These are phyloP conservation scores for Xenops minutus DNA, from an alignment of 2,797 vertebrate species.

Conservation along the genomic window DNA sequence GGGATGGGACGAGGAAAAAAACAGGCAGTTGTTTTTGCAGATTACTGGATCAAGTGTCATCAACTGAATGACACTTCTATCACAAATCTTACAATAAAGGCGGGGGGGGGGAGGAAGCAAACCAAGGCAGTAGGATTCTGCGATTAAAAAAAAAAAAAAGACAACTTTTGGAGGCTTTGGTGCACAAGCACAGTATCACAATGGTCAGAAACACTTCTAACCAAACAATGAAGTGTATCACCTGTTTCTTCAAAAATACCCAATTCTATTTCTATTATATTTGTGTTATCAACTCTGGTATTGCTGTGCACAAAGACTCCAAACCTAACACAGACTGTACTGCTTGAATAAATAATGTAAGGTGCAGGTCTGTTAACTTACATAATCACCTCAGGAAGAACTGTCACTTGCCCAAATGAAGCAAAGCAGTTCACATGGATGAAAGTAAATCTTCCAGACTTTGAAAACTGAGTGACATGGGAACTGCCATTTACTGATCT, in stretches of 20 bases:
- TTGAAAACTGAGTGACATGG: neutral
- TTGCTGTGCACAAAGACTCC: neutral
- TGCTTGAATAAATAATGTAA: neutral
- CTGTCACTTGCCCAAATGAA: neutral
- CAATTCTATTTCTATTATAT: neutral
- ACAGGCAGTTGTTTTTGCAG: accelerated
- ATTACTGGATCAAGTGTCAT: neutral
- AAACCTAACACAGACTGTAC: accelerated
- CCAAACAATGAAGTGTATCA: neutral
- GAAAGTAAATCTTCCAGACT: neutral
- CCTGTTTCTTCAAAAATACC: neutral
- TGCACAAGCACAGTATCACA: neutral
- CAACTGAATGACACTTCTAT: neutral
- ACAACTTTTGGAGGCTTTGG: neutral
- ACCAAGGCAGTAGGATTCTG: neutral
- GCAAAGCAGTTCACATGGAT: neutral
- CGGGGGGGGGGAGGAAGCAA: accelerated
- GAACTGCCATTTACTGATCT: neutral
- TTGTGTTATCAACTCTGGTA: neutral
- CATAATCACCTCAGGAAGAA: neutral
- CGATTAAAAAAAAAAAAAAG: neutral
- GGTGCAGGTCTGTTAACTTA: neutral
- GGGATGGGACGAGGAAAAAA: neutral
- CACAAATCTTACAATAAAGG: neutral
- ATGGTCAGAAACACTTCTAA: neutral